A percentile compares a stretch with the other conserved stretches of the same genome.
phyloP scores from a whole-genome alignment of 1,140 invertebrate genomes.

The Drosophila mayri region DNA sequence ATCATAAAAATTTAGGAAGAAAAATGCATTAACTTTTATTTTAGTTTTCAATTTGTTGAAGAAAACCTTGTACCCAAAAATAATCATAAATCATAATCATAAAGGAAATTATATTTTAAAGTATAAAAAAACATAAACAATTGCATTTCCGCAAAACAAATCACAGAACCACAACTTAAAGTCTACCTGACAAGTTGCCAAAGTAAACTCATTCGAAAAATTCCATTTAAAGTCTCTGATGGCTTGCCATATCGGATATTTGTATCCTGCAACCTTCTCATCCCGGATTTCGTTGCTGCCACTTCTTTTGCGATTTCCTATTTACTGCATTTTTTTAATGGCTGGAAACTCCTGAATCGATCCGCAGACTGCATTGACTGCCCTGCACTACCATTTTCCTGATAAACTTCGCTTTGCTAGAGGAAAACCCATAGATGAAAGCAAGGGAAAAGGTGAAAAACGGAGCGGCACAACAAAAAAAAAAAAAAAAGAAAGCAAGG shows the following conservation, averaged over 20 bases:
- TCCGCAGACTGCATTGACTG: slow-evolving; percentile 42
- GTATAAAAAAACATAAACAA: not conserved
- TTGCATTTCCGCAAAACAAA: not conserved
- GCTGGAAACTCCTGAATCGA: slow-evolving; percentile 36
- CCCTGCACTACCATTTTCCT: slow-evolving; percentile 27
- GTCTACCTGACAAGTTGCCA: not conserved
- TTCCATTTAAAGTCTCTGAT: slow-evolving; percentile 2
- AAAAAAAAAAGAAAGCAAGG: slow-evolving; percentile 6
- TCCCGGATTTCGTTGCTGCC: slow-evolving; percentile 14
- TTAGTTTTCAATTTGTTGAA: no score
- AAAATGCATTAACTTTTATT: no score
- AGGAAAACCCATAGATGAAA: slow-evolving; percentile 31
- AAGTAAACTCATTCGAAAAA: slow-evolving; percentile 7
- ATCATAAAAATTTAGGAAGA: no score
- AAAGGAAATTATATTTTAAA: no score
- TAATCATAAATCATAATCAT: no score
- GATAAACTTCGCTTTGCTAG: slow-evolving; percentile 27
- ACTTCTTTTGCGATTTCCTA: slow-evolving; percentile 28
- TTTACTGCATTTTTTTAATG: slow-evolving; percentile 44
- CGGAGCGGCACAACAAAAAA: not conserved
- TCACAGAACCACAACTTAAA: not conserved
- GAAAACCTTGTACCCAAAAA: no score
- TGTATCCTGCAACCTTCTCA: slow-evolving; percentile 14
- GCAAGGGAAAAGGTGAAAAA: slow-evolving; percentile 8
- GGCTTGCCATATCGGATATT: slow-evolving; percentile 26